Conservation (phyloP, 2,113 vertebrate species). For the Alligator mississippiensis region DNA sequence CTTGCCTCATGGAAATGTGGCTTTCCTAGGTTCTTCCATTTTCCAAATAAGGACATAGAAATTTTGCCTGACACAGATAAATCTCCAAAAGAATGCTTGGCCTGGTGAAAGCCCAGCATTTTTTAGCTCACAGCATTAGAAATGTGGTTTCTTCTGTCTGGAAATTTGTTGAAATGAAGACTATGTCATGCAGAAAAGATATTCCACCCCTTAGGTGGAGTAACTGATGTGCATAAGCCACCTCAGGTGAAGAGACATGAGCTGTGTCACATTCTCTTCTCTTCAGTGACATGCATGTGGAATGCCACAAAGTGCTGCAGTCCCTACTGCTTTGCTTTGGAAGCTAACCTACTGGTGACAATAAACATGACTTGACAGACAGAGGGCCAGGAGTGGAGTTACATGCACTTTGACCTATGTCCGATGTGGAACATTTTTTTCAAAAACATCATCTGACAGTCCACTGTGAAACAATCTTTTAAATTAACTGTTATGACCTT, state of each 20-base stretch:
- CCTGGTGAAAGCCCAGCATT: constrained; percentile 37
- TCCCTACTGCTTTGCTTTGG: neutral
- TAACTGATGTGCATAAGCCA: constrained; percentile 25
- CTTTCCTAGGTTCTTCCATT: neutral
- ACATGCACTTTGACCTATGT: constrained; percentile 6
- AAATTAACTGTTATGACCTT: neutral
- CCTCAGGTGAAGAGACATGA: neutral
- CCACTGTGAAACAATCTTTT: neutral
- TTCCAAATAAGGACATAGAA: constrained; percentile 37
- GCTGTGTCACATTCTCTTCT: constrained; percentile 22
- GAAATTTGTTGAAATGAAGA: constrained; percentile 49
- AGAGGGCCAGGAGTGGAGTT: neutral
- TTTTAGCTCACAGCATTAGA: constrained; percentile 17
- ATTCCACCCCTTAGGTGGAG: constrained; percentile 54
- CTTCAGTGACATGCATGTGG: neutral
- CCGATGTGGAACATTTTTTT: neutral
- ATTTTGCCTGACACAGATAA: neutral
- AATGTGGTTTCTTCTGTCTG: constrained; percentile 20
- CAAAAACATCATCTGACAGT: neutral
- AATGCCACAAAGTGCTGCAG: neutral
- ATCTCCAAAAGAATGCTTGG: neutral
- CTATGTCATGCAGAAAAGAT: constrained; percentile 40
- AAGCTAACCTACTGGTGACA: neutral
- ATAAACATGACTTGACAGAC: neutral
- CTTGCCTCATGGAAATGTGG: neutral